Base-by-base conservation (phyloP, 1,140 invertebrate genomes). In the Cephus cinctus region DNA sequence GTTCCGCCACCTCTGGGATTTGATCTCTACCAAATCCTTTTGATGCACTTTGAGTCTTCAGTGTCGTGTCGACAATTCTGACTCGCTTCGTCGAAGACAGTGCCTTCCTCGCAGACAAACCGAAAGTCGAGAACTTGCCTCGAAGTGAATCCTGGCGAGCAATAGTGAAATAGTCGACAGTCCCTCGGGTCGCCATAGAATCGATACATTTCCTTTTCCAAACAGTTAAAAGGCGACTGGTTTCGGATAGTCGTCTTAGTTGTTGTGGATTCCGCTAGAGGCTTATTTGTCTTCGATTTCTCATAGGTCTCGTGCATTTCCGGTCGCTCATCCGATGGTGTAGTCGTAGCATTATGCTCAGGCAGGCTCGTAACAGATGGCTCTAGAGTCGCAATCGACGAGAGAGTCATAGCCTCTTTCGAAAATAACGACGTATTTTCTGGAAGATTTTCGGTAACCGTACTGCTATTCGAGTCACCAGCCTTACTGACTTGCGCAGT, bases 161-260 rank as follows among this genome's bases (percentile, higher is more conserved):
- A 83, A 42, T 82, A 83, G 54, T 83, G 82, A 44, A 83, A 83
- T 20, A 83, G 56, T 40, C 80, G 69, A 52, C 81, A 83, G 53
- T 83, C 80, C 48, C 78, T 73, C 18, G 68, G 63, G 56, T 83
- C 81, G 1, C 78, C 75, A 43, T 82, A 82, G 63, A 82, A 83
- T 43, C 73, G 73, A 51, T 83, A 76, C 52, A 80, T 65, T 42
- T 80, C 66, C 54, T 76, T 81, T 25, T 78, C 75, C 20, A 81
- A 65, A 52, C 81, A 83, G 49, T 79, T 82, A 39, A 12, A 19
- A 12, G 5, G 20, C 25, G 15, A 21, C 16, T 16, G 47, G 22
- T 30, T 36, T 50, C 1, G 25, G 19, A 19, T 22, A 6, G 11
- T 38, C 14, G 44, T 46, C 32, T 34, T 27, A n/a, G 14, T 2